Conservation (phyloP, 1,140 invertebrate genomes). For the Drosophila pachea region DNA sequence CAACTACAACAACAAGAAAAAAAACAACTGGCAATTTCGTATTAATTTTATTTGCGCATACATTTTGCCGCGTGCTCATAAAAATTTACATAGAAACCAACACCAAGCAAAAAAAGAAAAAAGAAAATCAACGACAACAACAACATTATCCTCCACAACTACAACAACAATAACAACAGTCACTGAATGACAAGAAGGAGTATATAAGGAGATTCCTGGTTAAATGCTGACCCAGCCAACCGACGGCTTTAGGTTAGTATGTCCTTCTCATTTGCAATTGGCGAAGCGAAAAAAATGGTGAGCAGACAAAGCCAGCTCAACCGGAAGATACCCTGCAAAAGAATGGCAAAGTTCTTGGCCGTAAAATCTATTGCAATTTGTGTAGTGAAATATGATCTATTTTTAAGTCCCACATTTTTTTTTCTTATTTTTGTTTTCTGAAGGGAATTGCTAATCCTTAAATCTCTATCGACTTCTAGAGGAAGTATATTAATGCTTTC, state of each 20-base stretch:
- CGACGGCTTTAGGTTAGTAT: conserved; percentile 75
- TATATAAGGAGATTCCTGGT: conserved; percentile 55
- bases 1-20: conserved; percentile 15
- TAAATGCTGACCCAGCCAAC: conserved; percentile 70
- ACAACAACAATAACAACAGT: conserved; percentile 27
- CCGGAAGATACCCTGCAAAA: not conserved
- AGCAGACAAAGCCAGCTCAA: not conserved
- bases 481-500: too few relatives aligned
- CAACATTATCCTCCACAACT: conserved; percentile 1
- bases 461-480: too few relatives aligned
- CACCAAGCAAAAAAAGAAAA: conserved; percentile 32
- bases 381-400: too few relatives aligned
- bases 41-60: conserved; percentile 70
- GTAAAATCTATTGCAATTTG: too few relatives aligned
- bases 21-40: conserved; percentile 55
- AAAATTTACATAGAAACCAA: conserved; percentile 74
- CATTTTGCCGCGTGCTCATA: conserved; percentile 59
- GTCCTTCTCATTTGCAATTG: conserved; percentile 41
- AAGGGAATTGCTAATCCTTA: too few relatives aligned
- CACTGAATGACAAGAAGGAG: conserved; percentile 35
- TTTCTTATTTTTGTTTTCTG: too few relatives aligned
- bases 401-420: too few relatives aligned
- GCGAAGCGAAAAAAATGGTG: conserved; percentile 13
- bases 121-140: conserved; percentile 24
- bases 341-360: too few relatives aligned